phyloP scores from a whole-genome alignment of 2,113 vertebrate species.

The Hippolais icterina region DNA sequence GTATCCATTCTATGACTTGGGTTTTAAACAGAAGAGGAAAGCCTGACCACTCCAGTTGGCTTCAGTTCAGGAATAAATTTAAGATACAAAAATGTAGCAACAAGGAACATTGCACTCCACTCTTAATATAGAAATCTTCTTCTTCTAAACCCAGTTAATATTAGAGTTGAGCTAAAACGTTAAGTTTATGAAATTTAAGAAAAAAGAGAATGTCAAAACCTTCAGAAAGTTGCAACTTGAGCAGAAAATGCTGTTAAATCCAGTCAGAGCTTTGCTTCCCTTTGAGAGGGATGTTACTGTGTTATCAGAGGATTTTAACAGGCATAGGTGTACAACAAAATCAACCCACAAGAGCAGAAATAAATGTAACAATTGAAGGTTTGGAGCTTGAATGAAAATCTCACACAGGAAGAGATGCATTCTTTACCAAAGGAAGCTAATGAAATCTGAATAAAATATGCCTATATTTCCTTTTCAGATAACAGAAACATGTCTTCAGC shows the following conservation, averaged over 20 bases:
- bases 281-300: neutral
- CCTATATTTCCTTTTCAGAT: neutral
- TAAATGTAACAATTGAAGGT: neutral
- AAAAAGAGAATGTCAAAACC: neutral
- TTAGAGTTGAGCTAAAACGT: neutral
- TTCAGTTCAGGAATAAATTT: neutral
- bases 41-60: neutral
- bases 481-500: neutral
- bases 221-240: neutral
- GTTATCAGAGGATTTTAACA: neutral
- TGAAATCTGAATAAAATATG: neutral
- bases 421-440: neutral
- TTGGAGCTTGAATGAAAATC: neutral
- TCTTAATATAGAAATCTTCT: neutral
- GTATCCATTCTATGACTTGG: neutral
- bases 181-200: neutral
- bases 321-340: neutral
- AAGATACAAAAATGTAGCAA: neutral
- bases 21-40: neutral
- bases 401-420: neutral
- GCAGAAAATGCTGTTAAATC: neutral
- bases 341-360: neutral
- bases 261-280: neutral
- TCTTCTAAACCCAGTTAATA: neutral
- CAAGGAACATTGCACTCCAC: neutral